Base-by-base conservation (phyloP, 2,113 vertebrate genomes). In the Aspiorhynchus laticeps region DNA sequence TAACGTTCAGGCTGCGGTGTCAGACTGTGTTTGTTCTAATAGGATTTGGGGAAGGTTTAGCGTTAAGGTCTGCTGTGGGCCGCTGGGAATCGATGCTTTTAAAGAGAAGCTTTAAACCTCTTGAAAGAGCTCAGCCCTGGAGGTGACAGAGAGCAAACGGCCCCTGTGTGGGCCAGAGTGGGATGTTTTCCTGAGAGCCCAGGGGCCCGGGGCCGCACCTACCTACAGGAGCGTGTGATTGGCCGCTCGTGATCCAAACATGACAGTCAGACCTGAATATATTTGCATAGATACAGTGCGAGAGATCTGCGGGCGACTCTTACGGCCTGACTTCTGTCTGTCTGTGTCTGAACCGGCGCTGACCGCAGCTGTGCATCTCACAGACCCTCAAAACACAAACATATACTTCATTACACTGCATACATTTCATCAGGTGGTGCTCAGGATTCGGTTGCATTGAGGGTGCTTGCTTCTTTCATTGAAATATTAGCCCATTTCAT, bases 171-270 rank as follows among this genome's bases (percentile, higher is more conserved):
- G 80, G 78, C 75, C 75, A 67, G 56, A 48, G 65, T 63, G 65
- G 80, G 84, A 81, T 63, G 33, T 46, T 81, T 81, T 43, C 59
- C 38, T 81, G 82, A 76, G 82, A 87, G 51, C 48, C 48, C 17
- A 31, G 14, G 46, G 46, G 26, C 36, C 78, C 26, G 53, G 21
- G 79, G 56, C 56, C 53, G 1, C 80, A 65, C 21, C n/a, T 17
- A 65, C 38, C 9, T 81, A 14, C 31, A 84, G 61, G 89, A 73
- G 85, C 89, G 85, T 86, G 88, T 90, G 38, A 87, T 79, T 28
- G 84, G 85, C 77, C 26, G 61, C 83, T 87, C 69, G 5, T 65
- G 88, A 78, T 87, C 69, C 88, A 88, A 91, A 87, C 86, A 81
- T 90, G 91, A 88, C 65, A 89, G 88, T 83, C 75, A 79, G 89